These are phyloP conservation scores for Tanaodytes sp. DNA, from an alignment of 2,888 invertebrate species.

Conservation along the genomic window DNA sequence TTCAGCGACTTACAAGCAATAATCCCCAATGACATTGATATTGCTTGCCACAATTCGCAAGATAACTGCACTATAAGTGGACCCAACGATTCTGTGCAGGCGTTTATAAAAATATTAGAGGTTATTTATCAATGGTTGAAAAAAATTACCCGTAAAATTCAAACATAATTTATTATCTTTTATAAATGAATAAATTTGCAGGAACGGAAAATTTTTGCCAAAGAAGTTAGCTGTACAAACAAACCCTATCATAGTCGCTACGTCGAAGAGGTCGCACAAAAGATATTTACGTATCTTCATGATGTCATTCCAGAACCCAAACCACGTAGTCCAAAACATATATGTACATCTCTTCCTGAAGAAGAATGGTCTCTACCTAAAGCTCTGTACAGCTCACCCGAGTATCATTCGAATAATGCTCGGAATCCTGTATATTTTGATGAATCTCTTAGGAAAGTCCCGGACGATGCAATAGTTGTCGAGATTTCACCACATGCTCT, in stretches of 20 bases:
- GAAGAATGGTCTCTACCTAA: background rate
- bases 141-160: too few relatives aligned
- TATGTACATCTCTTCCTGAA: background rate
- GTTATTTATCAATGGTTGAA: background rate
- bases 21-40: constrained; percentile 84
- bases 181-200: too few relatives aligned
- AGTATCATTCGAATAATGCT: background rate
- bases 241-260: background rate
- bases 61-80: constrained; percentile 93
- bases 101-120: background rate
- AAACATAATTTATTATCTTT: too few relatives aligned
- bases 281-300: background rate
- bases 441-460: background rate
- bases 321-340: background rate
- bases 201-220: background rate
- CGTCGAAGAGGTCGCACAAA: background rate
- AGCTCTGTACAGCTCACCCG: background rate
- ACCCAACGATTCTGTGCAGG: constrained; percentile 79
- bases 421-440: background rate
- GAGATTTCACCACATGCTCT: background rate
- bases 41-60: constrained; percentile 90
- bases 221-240: background rate
- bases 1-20: constrained; percentile 77
- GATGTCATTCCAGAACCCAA: background rate
- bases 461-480: background rate